Conservation (phyloP, 2,888 invertebrate species). For the Drosophila aldrichi region DNA sequence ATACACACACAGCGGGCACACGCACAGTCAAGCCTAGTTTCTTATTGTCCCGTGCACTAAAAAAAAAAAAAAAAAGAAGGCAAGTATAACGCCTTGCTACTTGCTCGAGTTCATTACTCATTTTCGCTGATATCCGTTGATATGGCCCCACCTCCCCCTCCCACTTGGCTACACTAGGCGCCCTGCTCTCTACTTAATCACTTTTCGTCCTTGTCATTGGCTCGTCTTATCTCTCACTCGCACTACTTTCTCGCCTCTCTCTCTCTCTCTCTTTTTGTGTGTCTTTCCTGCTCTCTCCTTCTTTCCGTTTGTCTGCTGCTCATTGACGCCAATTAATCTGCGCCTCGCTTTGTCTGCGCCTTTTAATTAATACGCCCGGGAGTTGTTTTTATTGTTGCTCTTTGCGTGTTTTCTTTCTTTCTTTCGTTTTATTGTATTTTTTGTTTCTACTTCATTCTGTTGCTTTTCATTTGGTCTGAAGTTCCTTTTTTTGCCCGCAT, state of each 20-base stretch:
- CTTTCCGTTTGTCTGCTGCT: constrained; percentile 49
- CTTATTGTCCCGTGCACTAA: constrained; percentile 60
- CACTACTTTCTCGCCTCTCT: constrained; percentile 3
- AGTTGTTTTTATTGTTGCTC: constrained; percentile 40
- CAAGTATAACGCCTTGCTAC: constrained; percentile 30
- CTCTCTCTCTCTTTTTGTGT: constrained; percentile 11
- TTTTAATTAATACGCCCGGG: constrained; percentile 79
- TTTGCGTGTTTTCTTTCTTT: neutral
- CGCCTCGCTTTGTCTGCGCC: constrained; percentile 76
- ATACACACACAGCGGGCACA: constrained; percentile 4
- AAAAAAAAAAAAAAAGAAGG: constrained; percentile 18
- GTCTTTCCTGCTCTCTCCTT: constrained; percentile 14
- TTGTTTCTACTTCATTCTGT: constrained; percentile 18
- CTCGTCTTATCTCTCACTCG: constrained; percentile 10
- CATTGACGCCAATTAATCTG: constrained; percentile 82
- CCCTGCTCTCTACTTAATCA: constrained; percentile 67
- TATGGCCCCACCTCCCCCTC: constrained; percentile 34
- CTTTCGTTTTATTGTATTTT: constrained; percentile 9
- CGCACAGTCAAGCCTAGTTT: constrained; percentile 60
- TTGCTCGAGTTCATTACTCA: constrained; percentile 75
- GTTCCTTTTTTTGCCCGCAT: constrained; percentile 2
- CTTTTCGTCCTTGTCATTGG: constrained; percentile 52
- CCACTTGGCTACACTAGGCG: too few species aligned
- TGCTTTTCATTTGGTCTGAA: constrained; percentile 12
- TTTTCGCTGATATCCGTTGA: constrained; percentile 76